Conservation (phyloP, 1,140 invertebrate species). For the Pteromalus puparum region DNA sequence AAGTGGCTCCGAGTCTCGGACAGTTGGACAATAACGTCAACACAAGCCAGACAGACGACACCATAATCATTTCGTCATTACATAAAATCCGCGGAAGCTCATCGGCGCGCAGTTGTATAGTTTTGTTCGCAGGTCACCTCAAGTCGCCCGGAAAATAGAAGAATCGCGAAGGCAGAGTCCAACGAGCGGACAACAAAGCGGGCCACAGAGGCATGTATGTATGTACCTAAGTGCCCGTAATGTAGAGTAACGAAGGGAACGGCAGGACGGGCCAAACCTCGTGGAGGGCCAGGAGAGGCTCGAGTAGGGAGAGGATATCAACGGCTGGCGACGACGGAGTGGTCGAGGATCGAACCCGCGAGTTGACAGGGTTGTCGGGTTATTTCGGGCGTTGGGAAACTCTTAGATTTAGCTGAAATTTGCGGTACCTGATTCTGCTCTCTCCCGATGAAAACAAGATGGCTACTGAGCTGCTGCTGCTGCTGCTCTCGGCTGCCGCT, state of each 20-base stretch:
- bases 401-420: slow-evolving; percentile 46
- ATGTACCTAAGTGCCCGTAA: neutral
- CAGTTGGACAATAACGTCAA: neutral
- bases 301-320: neutral
- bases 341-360: neutral
- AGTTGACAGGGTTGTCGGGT: neutral
- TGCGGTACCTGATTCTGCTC: slow-evolving; percentile 70
- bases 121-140: neutral
- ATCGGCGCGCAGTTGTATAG: neutral
- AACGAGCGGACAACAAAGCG: neutral
- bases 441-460: slow-evolving; percentile 71
- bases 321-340: neutral
- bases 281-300: neutral
- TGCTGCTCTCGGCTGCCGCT: neutral
- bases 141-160: neutral
- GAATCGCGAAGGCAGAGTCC: neutral
- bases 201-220: neutral
- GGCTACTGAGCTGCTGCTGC: slow-evolving; percentile 63
- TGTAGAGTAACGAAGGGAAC: neutral
- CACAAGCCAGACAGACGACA: neutral
- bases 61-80: neutral
- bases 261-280: neutral
- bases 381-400: slow-evolving; percentile 1
- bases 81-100: neutral
- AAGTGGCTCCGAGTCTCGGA: no score